A percentile compares a stretch with the other conserved stretches of the same genome.
These are phyloP conservation scores for Agrotis segetum DNA, from an alignment of 2,888 invertebrate species.

Conservation along the genomic window DNA sequence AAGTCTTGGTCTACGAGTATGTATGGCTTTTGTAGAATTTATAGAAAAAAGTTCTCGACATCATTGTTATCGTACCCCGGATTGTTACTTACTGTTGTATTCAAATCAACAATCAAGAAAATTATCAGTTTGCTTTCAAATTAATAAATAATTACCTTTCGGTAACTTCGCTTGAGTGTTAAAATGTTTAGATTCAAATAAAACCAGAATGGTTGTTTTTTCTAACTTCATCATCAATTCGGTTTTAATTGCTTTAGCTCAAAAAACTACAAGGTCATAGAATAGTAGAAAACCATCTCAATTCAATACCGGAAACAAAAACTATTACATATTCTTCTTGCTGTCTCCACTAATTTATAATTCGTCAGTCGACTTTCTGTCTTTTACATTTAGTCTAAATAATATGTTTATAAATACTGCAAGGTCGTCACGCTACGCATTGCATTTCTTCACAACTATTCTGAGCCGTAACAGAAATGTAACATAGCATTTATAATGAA, in stretches of 20 bases:
- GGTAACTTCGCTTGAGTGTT: too few relatives aligned
- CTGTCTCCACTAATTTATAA: constrained; percentile 4
- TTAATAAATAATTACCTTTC: too few relatives aligned
- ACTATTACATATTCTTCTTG: background rate
- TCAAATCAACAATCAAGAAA: background rate
- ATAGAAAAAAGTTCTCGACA: background rate
- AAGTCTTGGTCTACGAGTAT: background rate
- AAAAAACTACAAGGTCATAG: constrained; percentile 4
- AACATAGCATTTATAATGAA: constrained; percentile 5
- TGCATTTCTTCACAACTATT: constrained; percentile 27
- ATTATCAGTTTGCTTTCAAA: too few relatives aligned
- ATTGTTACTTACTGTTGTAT: background rate
- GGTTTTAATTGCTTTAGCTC: background rate
- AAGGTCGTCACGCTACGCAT: constrained; percentile 4
- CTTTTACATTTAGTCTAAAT: constrained; percentile 8
- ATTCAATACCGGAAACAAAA: background rate
- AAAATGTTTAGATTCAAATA: too few relatives aligned
- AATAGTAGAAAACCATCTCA: background rate
- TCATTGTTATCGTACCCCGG: background rate
- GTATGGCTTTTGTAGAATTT: background rate
- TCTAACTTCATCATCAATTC: background rate
- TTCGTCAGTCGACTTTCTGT: constrained; percentile 14
- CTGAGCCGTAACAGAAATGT: background rate
- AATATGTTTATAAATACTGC: constrained; percentile 32
- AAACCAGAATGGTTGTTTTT: too few relatives aligned